These are phyloP conservation scores for Aselliscus stoliczkanus DNA, from an alignment of 2,797 vertebrate species.

Conservation along the genomic window DNA sequence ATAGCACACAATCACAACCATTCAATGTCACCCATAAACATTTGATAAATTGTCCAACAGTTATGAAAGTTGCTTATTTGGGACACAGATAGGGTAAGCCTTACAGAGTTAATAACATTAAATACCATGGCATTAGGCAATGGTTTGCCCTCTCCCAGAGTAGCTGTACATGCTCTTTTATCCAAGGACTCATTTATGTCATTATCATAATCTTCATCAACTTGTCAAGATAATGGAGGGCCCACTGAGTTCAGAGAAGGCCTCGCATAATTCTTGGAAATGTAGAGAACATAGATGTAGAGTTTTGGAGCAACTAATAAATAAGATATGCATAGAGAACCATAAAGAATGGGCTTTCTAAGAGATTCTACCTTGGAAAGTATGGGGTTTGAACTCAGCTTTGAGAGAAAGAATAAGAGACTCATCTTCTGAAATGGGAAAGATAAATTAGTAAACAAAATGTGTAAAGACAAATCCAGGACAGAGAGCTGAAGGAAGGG, in stretches of 20 bases:
- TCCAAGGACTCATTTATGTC: slow-evolving; percentile 46
- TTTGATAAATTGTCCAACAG: slow-evolving; percentile 43
- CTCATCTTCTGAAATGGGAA: not conserved
- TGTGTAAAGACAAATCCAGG: not conserved
- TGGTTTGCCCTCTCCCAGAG: not conserved
- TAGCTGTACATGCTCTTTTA: slow-evolving; percentile 29
- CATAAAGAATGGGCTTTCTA: not conserved
- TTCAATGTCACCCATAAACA: slow-evolving; percentile 61
- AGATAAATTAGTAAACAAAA: not conserved
- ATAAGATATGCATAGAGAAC: not conserved
- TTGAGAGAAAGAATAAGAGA: not conserved
- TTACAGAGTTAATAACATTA: slow-evolving; percentile 51
- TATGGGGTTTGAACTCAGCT: not conserved
- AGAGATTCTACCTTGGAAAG: not conserved
- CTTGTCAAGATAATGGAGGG: slow-evolving; percentile 57
- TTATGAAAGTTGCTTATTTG: slow-evolving; percentile 41
- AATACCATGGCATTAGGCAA: slow-evolving; percentile 2
- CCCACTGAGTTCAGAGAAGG: slow-evolving; percentile 31
- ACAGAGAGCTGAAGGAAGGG: not conserved
- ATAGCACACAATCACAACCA: slow-evolving; percentile 38
- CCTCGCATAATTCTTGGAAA: slow-evolving; percentile 10
- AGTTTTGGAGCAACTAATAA: not conserved
- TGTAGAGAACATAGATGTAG: not conserved
- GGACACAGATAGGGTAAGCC: slow-evolving; percentile 18
- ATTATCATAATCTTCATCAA: slow-evolving; percentile 60